Evolutionary conservation across 2,113 vertebrate genomes (phyloP), one percentile per base, ranked within the genome.

Genomic region (Tetrao urogallus): DNA sequence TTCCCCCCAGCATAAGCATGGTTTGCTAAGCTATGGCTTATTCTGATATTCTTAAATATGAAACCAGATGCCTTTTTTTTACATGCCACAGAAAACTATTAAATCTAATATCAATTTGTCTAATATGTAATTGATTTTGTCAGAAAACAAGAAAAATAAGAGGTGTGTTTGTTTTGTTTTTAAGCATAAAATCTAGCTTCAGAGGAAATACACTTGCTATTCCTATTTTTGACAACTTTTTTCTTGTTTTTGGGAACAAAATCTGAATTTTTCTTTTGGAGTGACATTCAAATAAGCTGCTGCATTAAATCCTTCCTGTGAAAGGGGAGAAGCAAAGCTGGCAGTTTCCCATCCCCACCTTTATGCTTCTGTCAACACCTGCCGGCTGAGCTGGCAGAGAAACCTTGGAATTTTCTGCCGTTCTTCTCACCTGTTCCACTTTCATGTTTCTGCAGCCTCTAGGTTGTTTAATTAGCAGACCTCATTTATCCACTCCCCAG

Each of bases 351-450:
- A 84, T 22, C 61, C 72, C 42, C 82, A 75, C 82, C 75, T 80
- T 69, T 81, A 47, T 20, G 54, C 88, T 45, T 79, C 70, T 85
- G 57, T 77, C 92, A 94, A 65, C 61, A 92, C 30, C 61, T 95
- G 61, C 74, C 79, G 58, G 52, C 60, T 81, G 71, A 75, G 84
- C 28, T 65, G 77, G 48, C 0, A 0, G 28, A 60, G 43, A 56
- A 83, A 42, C 72, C 76, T 73, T 76, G 40, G 54, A 48, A 15
- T 67, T 90, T 67, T 64, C 52, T 64, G 69, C 34, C 47, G 9
- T 72, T 93, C 56, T 65, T 61, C 17, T 28, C 69, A 75, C 66
- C 45, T 75, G 73, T 42, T 96, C 34, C 58, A 70, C 50, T 91
- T 89, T n/a, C 61, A 90, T 38, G 48, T 76, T 73, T 58, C 71